These are phyloP conservation scores for Clavelina lepadiformis DNA, from an alignment of 23 tunicate genomes.

Conservation along the genomic window DNA sequence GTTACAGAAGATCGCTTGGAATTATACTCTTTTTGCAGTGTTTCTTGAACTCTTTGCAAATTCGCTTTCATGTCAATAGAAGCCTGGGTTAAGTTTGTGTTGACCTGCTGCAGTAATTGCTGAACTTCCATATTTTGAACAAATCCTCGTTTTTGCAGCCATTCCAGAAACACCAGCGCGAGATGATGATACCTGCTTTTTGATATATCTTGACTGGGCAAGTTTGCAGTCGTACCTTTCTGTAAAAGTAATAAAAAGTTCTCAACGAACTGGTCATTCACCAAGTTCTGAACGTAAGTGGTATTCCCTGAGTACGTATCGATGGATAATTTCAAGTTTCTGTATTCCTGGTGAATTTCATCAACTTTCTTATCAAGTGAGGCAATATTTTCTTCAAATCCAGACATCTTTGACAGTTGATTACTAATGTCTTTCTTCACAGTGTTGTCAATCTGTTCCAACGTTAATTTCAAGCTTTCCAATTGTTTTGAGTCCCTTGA, in stretches of 20 bases:
- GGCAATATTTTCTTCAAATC: background rate
- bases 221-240: too few species aligned
- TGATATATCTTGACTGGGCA: too few species aligned
- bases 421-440: background rate
- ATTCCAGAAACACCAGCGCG: slow-evolving; percentile 25
- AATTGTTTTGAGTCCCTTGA: slow-evolving; percentile 1
- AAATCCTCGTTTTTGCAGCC: slow-evolving; percentile 59
- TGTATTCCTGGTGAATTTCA: background rate
- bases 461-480: too few species aligned
- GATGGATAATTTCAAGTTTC: slow-evolving; percentile 16
- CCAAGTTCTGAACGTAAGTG: slow-evolving; percentile 35
- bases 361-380: background rate
- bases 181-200: background rate
- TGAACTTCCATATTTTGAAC: slow-evolving; percentile 13
- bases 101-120: slow-evolving; percentile 1
- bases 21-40: too few species aligned
- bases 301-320: slow-evolving; percentile 25
- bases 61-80: background rate
- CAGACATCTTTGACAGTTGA: background rate
- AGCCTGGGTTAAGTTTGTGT: background rate
- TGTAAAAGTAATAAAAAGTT: slow-evolving; percentile 45
- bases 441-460: too few species aligned
- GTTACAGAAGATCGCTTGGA: too few species aligned
- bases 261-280: slow-evolving; percentile 36
- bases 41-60: slow-evolving; percentile 14